These are phyloP conservation scores for Caenorhabditis doughertyi DNA, from an alignment of 2,888 invertebrate species.

Conservation along the genomic window DNA sequence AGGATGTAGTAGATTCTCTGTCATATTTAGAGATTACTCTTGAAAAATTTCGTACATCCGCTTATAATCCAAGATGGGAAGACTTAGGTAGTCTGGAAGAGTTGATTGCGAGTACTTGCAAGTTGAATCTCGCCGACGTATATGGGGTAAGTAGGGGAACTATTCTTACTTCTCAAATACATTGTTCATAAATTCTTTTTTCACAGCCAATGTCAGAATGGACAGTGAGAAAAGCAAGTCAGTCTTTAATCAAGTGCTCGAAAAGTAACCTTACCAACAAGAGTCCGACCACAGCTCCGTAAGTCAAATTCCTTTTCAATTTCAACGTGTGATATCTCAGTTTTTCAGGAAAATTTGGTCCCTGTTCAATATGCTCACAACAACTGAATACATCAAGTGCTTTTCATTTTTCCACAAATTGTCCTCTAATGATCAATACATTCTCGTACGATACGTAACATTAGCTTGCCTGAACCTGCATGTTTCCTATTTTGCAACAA, in stretches of 20 bases:
- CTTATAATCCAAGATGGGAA: constrained; percentile 25
- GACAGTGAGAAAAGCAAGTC: constrained; percentile 3
- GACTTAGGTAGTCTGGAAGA: background rate
- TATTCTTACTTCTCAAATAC: too few species aligned
- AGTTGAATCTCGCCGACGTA: constrained; percentile 1
- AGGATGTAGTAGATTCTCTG: constrained; percentile 17
- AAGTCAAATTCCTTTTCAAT: background rate
- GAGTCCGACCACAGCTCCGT: background rate
- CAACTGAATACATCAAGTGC: constrained; percentile 24
- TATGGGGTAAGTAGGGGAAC: background rate
- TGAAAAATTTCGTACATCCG: constrained; percentile 37
- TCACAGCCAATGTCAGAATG: constrained; percentile 41
- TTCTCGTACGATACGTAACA: background rate
- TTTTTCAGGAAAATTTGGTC: constrained; percentile 23
- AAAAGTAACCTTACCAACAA: too few species aligned
- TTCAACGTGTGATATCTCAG: too few species aligned
- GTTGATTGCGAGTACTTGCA: background rate
- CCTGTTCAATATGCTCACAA: constrained; percentile 5
- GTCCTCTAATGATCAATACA: background rate
- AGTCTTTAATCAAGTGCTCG: background rate
- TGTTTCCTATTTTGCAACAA: background rate
- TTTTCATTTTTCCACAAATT: constrained; percentile 20
- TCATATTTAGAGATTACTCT: constrained; percentile 35
- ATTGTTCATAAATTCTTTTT: too few species aligned
- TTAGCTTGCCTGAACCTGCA: constrained; percentile 21